These are phyloP conservation scores for Rhinichthys osculus DNA, from an alignment of 2,797 vertebrate species.

Conservation along the genomic window DNA sequence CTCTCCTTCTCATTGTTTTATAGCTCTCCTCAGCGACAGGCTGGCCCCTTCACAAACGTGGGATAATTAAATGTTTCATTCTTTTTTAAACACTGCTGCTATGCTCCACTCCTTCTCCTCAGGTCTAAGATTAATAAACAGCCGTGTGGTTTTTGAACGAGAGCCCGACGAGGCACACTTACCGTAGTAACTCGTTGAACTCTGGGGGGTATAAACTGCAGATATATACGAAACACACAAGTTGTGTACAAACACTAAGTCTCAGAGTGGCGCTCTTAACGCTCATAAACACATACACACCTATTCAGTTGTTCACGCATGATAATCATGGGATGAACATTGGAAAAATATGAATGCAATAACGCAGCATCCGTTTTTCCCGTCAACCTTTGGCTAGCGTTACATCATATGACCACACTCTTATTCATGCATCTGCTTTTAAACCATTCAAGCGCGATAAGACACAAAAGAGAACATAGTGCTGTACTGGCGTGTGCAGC, in stretches of 20 bases:
- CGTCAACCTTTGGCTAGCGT: too few species aligned
- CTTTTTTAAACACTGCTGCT: constrained; percentile 20
- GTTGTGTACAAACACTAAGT: background rate
- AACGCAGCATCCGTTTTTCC: too few species aligned
- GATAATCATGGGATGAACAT: constrained; percentile 25
- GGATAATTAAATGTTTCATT: constrained; percentile 52
- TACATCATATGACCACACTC: too few species aligned
- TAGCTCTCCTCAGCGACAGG: constrained; percentile 20
- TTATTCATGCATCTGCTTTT: too few species aligned
- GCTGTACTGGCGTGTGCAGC: too few species aligned
- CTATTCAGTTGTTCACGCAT: background rate
- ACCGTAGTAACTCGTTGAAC: background rate
- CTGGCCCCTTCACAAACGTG: constrained; percentile 40
- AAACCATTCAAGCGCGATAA: too few species aligned
- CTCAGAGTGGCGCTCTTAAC: background rate
- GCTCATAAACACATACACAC: background rate
- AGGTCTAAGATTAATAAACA: constrained; percentile 30
- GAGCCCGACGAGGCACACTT: constrained; percentile 20
- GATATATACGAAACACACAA: background rate
- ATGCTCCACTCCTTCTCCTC: constrained; percentile 14
- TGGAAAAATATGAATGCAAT: too few species aligned
- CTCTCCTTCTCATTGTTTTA: constrained; percentile 34
- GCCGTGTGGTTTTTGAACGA: constrained; percentile 45
- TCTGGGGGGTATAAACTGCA: background rate
- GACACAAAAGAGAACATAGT: too few species aligned